Conservation (phyloP, 2,888 invertebrate species). For the Trichogramma dendrolimi region DNA sequence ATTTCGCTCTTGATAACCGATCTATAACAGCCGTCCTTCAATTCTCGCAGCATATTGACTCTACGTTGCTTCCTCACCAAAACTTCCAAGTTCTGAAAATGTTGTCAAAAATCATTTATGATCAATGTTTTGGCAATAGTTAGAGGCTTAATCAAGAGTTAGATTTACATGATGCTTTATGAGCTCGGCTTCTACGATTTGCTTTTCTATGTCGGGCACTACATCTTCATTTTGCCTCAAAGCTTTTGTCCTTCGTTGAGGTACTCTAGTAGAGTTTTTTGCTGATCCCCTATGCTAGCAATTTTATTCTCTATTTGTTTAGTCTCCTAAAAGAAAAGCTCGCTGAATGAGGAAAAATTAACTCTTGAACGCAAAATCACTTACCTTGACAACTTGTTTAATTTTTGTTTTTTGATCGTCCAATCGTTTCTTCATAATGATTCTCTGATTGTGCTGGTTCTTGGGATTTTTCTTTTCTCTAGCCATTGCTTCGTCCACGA, state of each 20-base stretch:
- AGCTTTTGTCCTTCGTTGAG: constrained; percentile 42
- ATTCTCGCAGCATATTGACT: constrained; percentile 58
- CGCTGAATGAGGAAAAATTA: constrained; percentile 3
- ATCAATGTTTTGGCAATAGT: constrained; percentile 10
- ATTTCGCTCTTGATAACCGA: constrained; percentile 51
- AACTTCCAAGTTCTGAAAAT: constrained; percentile 56
- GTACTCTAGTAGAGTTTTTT: constrained; percentile 39
- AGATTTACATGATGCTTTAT: constrained; percentile 50
- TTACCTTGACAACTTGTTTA: constrained; percentile 55
- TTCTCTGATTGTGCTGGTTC: constrained; percentile 52
- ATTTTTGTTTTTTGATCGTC: constrained; percentile 60
- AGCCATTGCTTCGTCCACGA: constrained; percentile 59
- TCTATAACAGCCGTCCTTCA: constrained; percentile 51
- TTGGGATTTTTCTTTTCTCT: constrained; percentile 55
- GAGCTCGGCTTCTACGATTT: constrained; percentile 50
- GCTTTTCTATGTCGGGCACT: constrained; percentile 43
- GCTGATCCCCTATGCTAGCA: constrained; percentile 35
- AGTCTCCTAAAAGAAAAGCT: constrained; percentile 38
- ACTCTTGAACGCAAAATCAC: constrained; percentile 38
- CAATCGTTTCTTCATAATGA: constrained; percentile 57
- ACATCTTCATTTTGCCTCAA: constrained; percentile 40
- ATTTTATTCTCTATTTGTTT: constrained; percentile 45
- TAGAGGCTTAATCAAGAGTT: constrained; percentile 2
- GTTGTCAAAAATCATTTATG: constrained; percentile 13
- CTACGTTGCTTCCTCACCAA: constrained; percentile 69